A percentile compares a stretch with the other conserved stretches of the same genome.
Conservation (phyloP, 2,888 invertebrate species). For the Drosophila prostipennis region DNA sequence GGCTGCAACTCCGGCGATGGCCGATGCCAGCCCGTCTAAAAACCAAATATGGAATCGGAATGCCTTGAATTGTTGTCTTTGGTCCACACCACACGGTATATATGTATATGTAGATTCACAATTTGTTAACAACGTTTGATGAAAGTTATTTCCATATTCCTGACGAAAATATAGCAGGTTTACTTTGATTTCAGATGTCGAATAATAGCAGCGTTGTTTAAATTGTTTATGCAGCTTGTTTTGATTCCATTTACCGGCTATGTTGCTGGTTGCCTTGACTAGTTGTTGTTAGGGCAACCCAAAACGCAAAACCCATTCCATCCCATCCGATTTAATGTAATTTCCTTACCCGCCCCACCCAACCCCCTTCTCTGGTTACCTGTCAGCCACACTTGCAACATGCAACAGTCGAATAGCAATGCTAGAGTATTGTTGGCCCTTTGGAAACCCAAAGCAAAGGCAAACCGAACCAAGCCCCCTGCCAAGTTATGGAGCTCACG, state of each 20-base stretch:
- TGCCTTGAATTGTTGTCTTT: conserved; percentile 54
- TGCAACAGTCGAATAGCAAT: conserved; percentile 53
- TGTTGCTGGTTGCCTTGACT: conserved; percentile 57
- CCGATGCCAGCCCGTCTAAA: conserved; percentile 38
- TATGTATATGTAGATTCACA: conserved; percentile 37
- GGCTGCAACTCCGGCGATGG: conserved; percentile 46
- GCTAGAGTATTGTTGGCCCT: conserved; percentile 38
- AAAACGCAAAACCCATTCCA: conserved; percentile 3
- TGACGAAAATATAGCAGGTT: conserved; percentile 36
- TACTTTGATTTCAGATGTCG: conserved; percentile 59
- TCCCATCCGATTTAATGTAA: conserved; percentile 58
- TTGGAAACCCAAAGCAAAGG: background rate
- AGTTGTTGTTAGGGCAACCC: conserved; percentile 56
- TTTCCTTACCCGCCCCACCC: conserved; percentile 39
- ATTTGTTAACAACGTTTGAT: conserved; percentile 54
- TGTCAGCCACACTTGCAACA: conserved; percentile 69
- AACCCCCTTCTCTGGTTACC: conserved; percentile 41
- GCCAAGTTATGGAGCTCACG: conserved; percentile 22
- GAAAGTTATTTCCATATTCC: conserved; percentile 58
- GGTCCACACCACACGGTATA: conserved; percentile 3
- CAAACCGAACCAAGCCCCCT: conserved; percentile 5
- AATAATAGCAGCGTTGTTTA: conserved; percentile 25
- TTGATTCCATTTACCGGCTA: conserved; percentile 22
- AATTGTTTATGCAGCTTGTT: conserved; percentile 27
- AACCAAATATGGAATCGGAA: conserved; percentile 58